phyloP scores from a whole-genome alignment of 2,113 vertebrate species.

The Mola mola region DNA sequence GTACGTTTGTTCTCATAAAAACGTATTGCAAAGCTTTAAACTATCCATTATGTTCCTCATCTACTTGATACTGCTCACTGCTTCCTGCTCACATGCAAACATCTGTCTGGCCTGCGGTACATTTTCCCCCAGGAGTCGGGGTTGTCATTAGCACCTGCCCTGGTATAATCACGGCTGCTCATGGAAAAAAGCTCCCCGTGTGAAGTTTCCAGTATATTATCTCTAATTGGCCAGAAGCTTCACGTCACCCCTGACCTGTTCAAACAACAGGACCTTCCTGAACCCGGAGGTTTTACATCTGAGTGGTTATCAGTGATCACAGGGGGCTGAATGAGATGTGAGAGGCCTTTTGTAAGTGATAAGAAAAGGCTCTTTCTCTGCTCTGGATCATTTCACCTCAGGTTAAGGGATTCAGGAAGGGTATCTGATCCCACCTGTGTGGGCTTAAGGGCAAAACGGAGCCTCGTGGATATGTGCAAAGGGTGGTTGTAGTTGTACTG shows the following conservation, averaged over 20 bases:
- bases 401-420: conserved; percentile 27
- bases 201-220: conserved; percentile 65
- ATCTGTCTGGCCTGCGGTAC: conserved; percentile 8
- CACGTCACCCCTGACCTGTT: conserved; percentile 61
- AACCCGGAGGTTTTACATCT: conserved; percentile 42
- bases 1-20: not conserved
- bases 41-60: conserved; percentile 2
- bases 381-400: conserved; percentile 8
- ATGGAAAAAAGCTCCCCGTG: conserved; percentile 56
- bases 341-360: conserved; percentile 22
- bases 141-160: conserved; percentile 57
- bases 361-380: conserved; percentile 10
- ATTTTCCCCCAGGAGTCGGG: conserved; percentile 52
- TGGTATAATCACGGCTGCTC: conserved; percentile 72
- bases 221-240: conserved; percentile 75
- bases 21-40: not conserved
- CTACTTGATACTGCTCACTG: not conserved
- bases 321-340: conserved; percentile 15
- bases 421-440: conserved; percentile 16
- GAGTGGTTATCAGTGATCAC: conserved; percentile 59
- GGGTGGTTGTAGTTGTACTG: too few relatives aligned
- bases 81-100: conserved; percentile 18
- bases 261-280: conserved; percentile 68
- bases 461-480: too few relatives aligned
- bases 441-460: not conserved